These are phyloP conservation scores for Oryctes rhinoceros DNA, from an alignment of 1,140 invertebrate genomes.

Conservation along the genomic window DNA sequence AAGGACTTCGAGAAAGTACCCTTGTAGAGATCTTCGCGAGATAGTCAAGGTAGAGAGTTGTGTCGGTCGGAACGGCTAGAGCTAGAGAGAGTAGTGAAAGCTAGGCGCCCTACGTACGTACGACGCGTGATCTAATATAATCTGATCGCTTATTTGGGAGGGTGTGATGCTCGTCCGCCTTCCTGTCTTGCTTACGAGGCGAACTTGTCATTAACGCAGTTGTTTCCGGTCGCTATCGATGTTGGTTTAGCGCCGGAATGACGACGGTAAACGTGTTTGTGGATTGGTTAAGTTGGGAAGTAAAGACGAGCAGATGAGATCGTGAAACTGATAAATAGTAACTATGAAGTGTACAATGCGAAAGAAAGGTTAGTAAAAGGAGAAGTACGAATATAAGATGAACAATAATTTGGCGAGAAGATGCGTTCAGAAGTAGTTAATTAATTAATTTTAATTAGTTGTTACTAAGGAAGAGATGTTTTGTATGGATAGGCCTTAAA, in stretches of 20 bases:
- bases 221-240: conserved; percentile 24
- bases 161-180: background rate
- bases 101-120: background rate
- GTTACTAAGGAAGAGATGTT: too few relatives aligned
- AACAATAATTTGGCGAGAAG: too few relatives aligned
- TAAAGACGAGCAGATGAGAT: too few relatives aligned
- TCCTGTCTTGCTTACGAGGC: conserved; percentile 21
- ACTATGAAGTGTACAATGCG: background rate
- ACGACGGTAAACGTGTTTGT: background rate
- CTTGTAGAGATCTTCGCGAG: conserved; percentile 29
- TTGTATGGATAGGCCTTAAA: too few relatives aligned
- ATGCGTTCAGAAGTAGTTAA: too few relatives aligned
- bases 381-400: too few relatives aligned
- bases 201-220: conserved; percentile 33
- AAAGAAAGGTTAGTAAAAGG: too few relatives aligned
- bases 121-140: conserved; percentile 26
- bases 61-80: background rate
- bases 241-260: background rate
- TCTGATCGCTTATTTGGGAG: conserved; percentile 21
- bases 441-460: too few relatives aligned
- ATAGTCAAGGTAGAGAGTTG: conserved; percentile 11
- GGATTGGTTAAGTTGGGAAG: background rate
- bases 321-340: background rate
- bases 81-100: background rate
- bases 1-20: conserved; percentile 32